Evolutionary conservation across 2,888 invertebrate species (phyloP), one percentile per base, ranked within the genome.

Genomic region (Trileptium ribeirensis): DNA sequence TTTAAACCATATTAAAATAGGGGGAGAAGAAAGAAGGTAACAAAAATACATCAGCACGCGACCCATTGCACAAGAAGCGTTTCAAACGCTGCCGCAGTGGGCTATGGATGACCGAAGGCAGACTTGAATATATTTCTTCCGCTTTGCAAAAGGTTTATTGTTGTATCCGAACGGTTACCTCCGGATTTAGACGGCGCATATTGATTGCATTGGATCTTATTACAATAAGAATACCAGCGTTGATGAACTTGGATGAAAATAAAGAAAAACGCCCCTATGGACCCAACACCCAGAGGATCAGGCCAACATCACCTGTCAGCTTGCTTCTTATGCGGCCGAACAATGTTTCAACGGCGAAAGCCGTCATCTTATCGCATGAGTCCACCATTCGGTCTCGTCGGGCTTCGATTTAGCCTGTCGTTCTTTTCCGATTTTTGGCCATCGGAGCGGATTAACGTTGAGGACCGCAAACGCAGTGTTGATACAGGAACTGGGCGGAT

Each of bases 281-380:
- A 99, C 93, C 67, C 87, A 95, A 94, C 1, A 97, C 95, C 82
- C 95, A 96, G 83, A 95, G 93, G 83, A 99, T 95, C 0, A 99
- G 91, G 0, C 95, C 94, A 38, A 98, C 90, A 91, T 99, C 99
- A 91, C 99, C 99, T 34, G 94, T 94, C n/a, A 0, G 97, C 96
- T 88, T 97, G 97, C 98, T 98, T n/a, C n/a, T n/a, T n/a, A n/a
- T 99, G 80, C 96, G 92, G 0, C 97, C 97, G 24, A 91, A n/a
- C n/a, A 86, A 81, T 24, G 8, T 51, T 51, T 8, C 51, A 51
- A 51, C 51, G 8, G 8, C 8, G 51, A 51, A 51, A 51, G 8
- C 24, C 24, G 8, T 8, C 51, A 8, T 8, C 24, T 51, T n/a
- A n/a, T n/a, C n/a, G n/a, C n/a, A n/a, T n/a, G n/a, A n/a, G n/a